A percentile compares a stretch with the other conserved stretches of the same genome.
These are phyloP conservation scores for Artibeus jamaicensis DNA, from an alignment of 2,797 vertebrate genomes.

Conservation along the genomic window DNA sequence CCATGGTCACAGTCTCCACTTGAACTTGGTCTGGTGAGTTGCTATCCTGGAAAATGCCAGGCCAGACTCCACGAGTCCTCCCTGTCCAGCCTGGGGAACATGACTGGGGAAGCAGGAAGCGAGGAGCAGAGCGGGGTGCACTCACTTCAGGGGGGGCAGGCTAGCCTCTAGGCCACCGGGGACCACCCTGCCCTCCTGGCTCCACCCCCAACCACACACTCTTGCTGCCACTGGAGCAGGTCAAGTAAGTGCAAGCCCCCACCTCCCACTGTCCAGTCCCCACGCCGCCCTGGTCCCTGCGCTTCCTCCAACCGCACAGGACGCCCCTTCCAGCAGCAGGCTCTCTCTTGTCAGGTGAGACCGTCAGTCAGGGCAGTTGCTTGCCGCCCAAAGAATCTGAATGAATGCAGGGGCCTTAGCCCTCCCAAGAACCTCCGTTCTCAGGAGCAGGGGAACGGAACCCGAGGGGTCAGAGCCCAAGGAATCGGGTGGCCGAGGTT, in stretches of 20 bases:
- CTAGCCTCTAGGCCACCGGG: not conserved
- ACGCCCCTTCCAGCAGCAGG: not conserved
- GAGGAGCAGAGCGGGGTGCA: rapidly evolving
- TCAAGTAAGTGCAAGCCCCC: not conserved
- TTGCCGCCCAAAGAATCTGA: not conserved
- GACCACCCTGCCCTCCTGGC: not conserved
- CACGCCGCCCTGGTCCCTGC: rapidly evolving
- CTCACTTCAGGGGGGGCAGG: not conserved
- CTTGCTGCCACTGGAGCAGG: not conserved
- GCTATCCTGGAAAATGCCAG: not conserved
- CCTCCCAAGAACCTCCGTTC: not conserved
- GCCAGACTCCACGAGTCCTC: rapidly evolving
- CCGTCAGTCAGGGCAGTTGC: rapidly evolving
- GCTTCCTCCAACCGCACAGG: not conserved
- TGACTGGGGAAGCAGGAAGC: rapidly evolving
- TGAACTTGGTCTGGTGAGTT: not conserved
- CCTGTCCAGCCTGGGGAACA: not conserved
- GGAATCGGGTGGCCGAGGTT: rapidly evolving
- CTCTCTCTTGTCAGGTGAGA: rapidly evolving
- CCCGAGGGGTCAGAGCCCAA: no score
- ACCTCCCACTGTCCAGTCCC: rapidly evolving
- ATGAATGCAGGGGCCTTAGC: rapidly evolving
- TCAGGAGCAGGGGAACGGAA: rapidly evolving
- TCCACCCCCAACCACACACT: not conserved
- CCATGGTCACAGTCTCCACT: not conserved